Base-by-base conservation (phyloP, 2,888 invertebrate species). In the Metalampra italica region DNA sequence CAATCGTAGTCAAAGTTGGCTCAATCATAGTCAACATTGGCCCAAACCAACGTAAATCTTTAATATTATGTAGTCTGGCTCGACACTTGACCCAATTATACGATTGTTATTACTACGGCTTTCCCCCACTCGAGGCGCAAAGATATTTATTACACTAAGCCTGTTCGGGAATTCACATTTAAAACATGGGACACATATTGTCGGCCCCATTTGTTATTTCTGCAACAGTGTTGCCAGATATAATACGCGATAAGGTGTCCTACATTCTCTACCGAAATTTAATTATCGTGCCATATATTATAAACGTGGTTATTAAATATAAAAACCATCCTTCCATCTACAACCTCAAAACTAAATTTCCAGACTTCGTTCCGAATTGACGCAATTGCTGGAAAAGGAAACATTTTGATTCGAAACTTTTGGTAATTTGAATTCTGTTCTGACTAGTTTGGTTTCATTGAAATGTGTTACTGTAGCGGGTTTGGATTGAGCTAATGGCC, bases 361-460 rank as follows among this genome's bases (percentile, higher is more conserved):
- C 30, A 32, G 34, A 7, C 11, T 7, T 40, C 22, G 13, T 43
- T 30, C 34, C 7, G 29, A 45, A 45, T 29, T n/a, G 12, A 37
- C 44, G n/a, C 40, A 32, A 40, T 49, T 29, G 49, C 34, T 15
- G n/a, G 30, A 38, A 13, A 12, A 40, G 36, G 43, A 39, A 38
- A 50, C 50, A 46, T 47, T 50, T 36, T 40, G 46, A 9, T 29
- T n/a, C 34, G 22, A 38, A 53, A 53, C 50, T 53, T 53, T 46
- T n/a, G 43, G 46, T 42, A 42, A 50, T 50, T 53, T 45, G 43
- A 50, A 53, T 53, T 50, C 45, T 38, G 47, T 41, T 37, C 46
- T 34, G 36, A 45, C 53, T 39, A 44, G 46, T 47, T 45, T 45
- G 49, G 49, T 47, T 51, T 49, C 48, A 47, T 40, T 51, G 34